phyloP scores from a whole-genome alignment of 2,888 invertebrate species.

The Dorcus hopei region DNA sequence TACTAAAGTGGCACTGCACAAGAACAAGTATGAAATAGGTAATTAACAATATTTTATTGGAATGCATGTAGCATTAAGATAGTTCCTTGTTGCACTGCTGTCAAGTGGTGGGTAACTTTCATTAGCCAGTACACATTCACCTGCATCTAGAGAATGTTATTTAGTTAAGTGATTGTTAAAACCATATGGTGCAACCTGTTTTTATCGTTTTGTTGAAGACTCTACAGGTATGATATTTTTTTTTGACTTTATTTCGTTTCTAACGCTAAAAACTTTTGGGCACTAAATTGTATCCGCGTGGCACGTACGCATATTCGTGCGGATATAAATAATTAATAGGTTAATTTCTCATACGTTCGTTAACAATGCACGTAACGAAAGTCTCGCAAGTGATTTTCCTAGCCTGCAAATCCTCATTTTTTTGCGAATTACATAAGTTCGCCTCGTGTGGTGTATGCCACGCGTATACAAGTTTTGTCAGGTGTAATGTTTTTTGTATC shows the following conservation, averaged over 20 bases:
- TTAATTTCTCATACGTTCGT: no score
- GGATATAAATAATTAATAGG: no score
- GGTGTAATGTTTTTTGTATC: slow-evolving; percentile 28
- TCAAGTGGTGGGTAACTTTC: slow-evolving; percentile 40
- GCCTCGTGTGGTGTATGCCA: slow-evolving; percentile 27
- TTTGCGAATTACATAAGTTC: slow-evolving; percentile 2
- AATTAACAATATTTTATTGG: slow-evolving; percentile 18
- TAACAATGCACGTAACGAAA: no score
- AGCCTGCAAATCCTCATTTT: neutral
- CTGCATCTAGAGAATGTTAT: slow-evolving; percentile 37
- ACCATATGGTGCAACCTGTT: slow-evolving; percentile 18
- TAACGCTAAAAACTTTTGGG: no score
- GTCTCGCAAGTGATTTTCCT: no score
- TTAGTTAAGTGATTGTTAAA: slow-evolving; percentile 26
- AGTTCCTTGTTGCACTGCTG: slow-evolving; percentile 31
- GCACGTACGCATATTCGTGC: no score
- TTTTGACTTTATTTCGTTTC: neutral
- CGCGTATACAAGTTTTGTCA: slow-evolving; percentile 28
- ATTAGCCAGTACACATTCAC: slow-evolving; percentile 43
- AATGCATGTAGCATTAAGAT: slow-evolving; percentile 20
- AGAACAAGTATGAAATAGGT: neutral
- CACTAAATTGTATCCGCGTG: no score
- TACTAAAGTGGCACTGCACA: slow-evolving; percentile 7
- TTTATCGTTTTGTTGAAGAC: slow-evolving; percentile 14
- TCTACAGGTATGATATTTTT: slow-evolving; percentile 13